Percentiles rank a stretch among this genome's conserved stretches.
Conservation (phyloP, 1,140 invertebrate genomes). For the Pseudomyrmex flavicornis region DNA sequence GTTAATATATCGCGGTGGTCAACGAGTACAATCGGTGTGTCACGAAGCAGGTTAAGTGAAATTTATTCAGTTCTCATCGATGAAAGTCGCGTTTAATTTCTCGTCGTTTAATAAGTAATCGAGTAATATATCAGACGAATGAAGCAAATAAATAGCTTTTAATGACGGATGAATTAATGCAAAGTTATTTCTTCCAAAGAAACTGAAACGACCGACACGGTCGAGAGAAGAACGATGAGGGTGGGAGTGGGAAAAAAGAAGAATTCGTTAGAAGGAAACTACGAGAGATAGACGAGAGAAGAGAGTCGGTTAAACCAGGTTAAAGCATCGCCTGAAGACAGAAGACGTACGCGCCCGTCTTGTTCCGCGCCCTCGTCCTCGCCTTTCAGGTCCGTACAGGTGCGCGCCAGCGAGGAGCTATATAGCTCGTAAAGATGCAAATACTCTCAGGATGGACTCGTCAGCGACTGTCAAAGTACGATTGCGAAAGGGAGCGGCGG, state of each 20-base stretch:
- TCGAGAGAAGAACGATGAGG: not conserved
- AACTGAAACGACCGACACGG: not conserved
- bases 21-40: not conserved
- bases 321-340: constrained; percentile 73
- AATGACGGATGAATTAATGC: constrained; percentile 32
- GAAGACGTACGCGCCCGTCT: constrained; percentile 36
- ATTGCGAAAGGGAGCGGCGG: constrained; percentile 75
- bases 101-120: no score
- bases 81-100: not conserved
- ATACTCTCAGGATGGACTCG: constrained; percentile 79
- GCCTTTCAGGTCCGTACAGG: constrained; percentile 70
- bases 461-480: constrained; percentile 80
- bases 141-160: no score
- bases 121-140: no score
- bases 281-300: not conserved
- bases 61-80: constrained; percentile 11
- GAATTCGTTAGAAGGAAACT: not conserved
- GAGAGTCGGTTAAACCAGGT: constrained; percentile 54
- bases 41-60: not conserved
- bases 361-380: constrained; percentile 1
- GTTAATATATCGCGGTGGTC: constrained; percentile 66
- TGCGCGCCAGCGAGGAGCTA: constrained; percentile 65
- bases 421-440: constrained; percentile 82
- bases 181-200: constrained; percentile 11
- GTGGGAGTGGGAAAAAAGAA: not conserved